Conservation (phyloP, 2,797 vertebrate species). For the Etheostoma perlongum region DNA sequence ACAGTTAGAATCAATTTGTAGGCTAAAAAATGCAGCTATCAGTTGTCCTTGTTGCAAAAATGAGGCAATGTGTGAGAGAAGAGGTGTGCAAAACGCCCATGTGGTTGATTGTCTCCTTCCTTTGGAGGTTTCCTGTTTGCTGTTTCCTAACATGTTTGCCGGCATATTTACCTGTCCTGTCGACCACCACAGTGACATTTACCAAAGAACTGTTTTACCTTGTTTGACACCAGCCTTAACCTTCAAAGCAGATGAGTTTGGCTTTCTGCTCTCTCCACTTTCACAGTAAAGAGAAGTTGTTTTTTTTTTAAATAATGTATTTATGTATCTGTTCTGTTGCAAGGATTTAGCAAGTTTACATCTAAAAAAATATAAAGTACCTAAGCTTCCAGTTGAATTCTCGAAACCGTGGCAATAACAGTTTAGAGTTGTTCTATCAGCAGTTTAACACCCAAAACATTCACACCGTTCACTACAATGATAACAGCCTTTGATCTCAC, state of each 20-base stretch:
- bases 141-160: conserved; percentile 56
- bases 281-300: not conserved
- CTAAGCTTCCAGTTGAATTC: not conserved
- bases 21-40: conserved; percentile 42
- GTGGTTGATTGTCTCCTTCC: conserved; percentile 72
- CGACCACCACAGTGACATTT: conserved; percentile 60
- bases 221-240: conserved; percentile 26
- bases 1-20: not conserved
- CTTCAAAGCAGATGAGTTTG: conserved; percentile 25
- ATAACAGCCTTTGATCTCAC: not conserved
- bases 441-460: not conserved
- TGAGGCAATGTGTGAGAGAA: conserved; percentile 66
- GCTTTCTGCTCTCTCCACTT: not conserved
- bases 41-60: conserved; percentile 61
- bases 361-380: not conserved
- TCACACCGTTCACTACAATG: not conserved
- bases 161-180: conserved; percentile 74
- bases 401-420: not conserved
- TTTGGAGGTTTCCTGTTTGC: conserved; percentile 78
- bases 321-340: not conserved
- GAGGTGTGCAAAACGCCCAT: conserved; percentile 68
- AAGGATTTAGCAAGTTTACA: not conserved
- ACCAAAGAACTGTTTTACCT: conserved; percentile 8
- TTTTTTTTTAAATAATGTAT: not conserved
- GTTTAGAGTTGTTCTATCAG: not conserved